Evolutionary conservation across 1,140 invertebrate genomes (phyloP), one percentile per base, ranked within the genome.

Genomic region (Bombus terrestris): DNA sequence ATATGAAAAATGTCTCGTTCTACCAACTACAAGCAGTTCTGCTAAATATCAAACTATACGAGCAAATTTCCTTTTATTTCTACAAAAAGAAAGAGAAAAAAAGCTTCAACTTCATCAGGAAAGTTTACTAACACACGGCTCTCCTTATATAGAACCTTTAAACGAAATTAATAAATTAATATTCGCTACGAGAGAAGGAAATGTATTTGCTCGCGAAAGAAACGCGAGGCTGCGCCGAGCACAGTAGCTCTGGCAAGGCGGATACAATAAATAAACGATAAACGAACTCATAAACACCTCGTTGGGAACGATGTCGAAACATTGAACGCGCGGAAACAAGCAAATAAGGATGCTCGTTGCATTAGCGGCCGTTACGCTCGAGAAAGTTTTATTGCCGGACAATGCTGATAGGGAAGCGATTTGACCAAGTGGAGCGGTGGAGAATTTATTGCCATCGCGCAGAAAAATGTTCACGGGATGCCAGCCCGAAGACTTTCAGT

Each of bases 241-340:
- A 85, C 79, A 59, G 84, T 90, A 91, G 87, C 75, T 35, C 25
- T 35, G 37, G n/a, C 39, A 43, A 74, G 57, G 32, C 74, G 53
- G 59, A 57, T 25, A 75, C 82, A 76, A 90, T 90, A 90, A 90
- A 90, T 80, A 76, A 81, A 85, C 86, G 86, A 91, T 90, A 85
- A 91, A 91, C 88, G 88, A 91, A 90, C 90, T 88, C 90, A 83
- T 91, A 90, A 91, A 91, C 91, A 90, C 85, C 80, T 91, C 81
- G 62, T 85, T 83, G 83, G 32, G 32, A 18, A 59, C 83, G 75
- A 43, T 57, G 75, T 57, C 73, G 77, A 66, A 32, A 74, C 79
- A 57, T 6, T 47, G 37, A 18, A 66, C 68, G 76, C 6, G 28
- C 35, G 76, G 86, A 85, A 87, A 89, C 74, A 88, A 86, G 90